Percentiles rank a stretch among this genome's conserved stretches.
phyloP scores from a whole-genome alignment of 2,113 vertebrate genomes.

The Stegostoma tigrinum region DNA sequence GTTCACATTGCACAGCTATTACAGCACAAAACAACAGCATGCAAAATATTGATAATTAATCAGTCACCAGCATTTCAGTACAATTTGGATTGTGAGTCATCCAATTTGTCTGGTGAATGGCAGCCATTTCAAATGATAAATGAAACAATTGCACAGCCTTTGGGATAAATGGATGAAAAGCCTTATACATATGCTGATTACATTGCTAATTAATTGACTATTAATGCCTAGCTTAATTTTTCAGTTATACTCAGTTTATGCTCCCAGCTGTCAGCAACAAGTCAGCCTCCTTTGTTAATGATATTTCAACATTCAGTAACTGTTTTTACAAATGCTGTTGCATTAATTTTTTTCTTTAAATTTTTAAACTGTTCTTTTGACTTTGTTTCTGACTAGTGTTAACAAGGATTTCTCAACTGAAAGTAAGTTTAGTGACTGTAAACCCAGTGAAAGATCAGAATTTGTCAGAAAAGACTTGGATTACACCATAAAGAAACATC shows the following conservation, averaged over 20 bases:
- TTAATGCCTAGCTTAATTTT: background rate
- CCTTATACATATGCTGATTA: conserved; percentile 10
- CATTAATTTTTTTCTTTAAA: background rate
- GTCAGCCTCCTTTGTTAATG: background rate
- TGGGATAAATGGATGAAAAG: conserved; percentile 22
- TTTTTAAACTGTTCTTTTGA: background rate
- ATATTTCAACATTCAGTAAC: background rate
- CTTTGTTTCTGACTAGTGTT: background rate
- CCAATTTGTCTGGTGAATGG: conserved; percentile 5
- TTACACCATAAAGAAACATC: background rate
- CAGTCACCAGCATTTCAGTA: background rate
- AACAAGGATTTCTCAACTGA: background rate
- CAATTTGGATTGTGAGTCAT: background rate
- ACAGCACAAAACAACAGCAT: background rate
- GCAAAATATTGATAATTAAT: background rate
- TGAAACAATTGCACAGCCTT: background rate
- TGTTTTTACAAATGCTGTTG: background rate
- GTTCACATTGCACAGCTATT: background rate
- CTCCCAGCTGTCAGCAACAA: background rate
- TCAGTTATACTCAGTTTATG: background rate
- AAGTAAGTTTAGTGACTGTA: background rate
- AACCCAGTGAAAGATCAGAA: background rate
- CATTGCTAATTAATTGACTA: conserved; percentile 21
- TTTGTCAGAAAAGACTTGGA: background rate
- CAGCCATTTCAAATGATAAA: conserved; percentile 27